Evolutionary conservation across 2,888 invertebrate genomes (phyloP).

Genomic region (Lathronympha strigana): DNA sequence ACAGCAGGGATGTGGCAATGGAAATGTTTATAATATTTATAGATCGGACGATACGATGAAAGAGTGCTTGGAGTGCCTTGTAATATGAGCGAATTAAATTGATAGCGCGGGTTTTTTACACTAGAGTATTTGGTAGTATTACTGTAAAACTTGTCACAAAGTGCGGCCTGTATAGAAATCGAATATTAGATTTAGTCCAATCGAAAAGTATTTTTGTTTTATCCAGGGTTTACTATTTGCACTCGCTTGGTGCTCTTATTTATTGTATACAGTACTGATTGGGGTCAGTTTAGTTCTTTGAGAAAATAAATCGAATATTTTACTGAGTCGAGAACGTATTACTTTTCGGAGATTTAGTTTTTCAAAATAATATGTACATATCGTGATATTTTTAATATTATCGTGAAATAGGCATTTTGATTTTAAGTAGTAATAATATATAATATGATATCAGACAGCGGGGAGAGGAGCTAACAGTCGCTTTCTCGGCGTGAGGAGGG

Average conservation of each 20-base stretch:
- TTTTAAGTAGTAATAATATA: slow-evolving; percentile 67
- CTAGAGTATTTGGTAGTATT: slow-evolving; percentile 64
- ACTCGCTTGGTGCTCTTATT: slow-evolving; percentile 35
- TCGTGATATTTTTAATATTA: slow-evolving; percentile 83
- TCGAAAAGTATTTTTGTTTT: slow-evolving; percentile 43
- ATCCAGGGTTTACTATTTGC: slow-evolving; percentile 42
- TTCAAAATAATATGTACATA: slow-evolving; percentile 77
- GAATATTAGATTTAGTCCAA: slow-evolving; percentile 51
- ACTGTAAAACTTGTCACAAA: slow-evolving; percentile 56
- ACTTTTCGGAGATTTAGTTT: slow-evolving; percentile 63
- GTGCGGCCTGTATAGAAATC: slow-evolving; percentile 57
- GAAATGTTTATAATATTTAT: slow-evolving; percentile 48
- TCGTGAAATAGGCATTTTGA: slow-evolving; percentile 74
- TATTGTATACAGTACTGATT: slow-evolving; percentile 29
- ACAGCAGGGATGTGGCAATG: slow-evolving; percentile 57
- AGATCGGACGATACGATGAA: slow-evolving; percentile 49
- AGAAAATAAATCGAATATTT: slow-evolving; percentile 33
- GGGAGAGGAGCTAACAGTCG: slow-evolving; percentile 57
- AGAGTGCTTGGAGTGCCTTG: slow-evolving; percentile 68
- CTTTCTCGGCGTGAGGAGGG: slow-evolving; percentile 48
- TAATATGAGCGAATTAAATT: slow-evolving; percentile 55
- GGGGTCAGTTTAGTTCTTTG: slow-evolving; percentile 18
- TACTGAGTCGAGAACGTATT: slow-evolving; percentile 23
- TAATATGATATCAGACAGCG: slow-evolving; percentile 63
- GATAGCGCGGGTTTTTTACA: slow-evolving; percentile 32